Evolutionary conservation across 2,113 vertebrate genomes (phyloP).

Genomic region (Corydoras maculifer): DNA sequence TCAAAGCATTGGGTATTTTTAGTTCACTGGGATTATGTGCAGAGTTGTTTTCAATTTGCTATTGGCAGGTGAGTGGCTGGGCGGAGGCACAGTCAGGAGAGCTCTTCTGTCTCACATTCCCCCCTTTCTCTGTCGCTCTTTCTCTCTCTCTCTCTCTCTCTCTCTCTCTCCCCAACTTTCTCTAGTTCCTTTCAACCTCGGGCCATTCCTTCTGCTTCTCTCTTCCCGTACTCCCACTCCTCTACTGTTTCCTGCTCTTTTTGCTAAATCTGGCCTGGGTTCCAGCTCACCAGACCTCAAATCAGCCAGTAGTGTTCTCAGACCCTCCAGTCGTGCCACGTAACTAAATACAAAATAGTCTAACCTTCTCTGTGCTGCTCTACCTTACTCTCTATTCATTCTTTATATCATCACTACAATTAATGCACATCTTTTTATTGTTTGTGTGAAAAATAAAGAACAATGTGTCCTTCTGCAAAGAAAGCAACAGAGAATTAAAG

Average conservation of each 20-base stretch:
- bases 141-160: conserved; percentile 12
- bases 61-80: conserved; percentile 61
- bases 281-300: conserved; percentile 29
- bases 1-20: conserved; percentile 60
- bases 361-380: neutral
- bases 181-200: conserved; percentile 2
- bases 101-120: conserved; percentile 39
- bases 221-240: conserved; percentile 24
- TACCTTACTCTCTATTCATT: neutral
- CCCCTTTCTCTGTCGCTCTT: neutral
- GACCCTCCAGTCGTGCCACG: conserved; percentile 13
- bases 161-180: neutral
- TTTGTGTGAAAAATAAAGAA: conserved; percentile 19
- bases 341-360: conserved; percentile 13
- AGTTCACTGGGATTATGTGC: conserved; percentile 60
- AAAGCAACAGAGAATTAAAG: conserved; percentile 40
- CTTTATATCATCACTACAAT: neutral
- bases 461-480: conserved; percentile 25
- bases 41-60: conserved; percentile 65
- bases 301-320: conserved; percentile 22
- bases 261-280: conserved; percentile 23
- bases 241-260: conserved; percentile 1
- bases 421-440: conserved; percentile 1
- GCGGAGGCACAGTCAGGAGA: conserved; percentile 44
- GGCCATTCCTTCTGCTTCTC: neutral